phyloP scores from a whole-genome alignment of 2,113 vertebrate genomes.

The Terrapene triunguis region DNA sequence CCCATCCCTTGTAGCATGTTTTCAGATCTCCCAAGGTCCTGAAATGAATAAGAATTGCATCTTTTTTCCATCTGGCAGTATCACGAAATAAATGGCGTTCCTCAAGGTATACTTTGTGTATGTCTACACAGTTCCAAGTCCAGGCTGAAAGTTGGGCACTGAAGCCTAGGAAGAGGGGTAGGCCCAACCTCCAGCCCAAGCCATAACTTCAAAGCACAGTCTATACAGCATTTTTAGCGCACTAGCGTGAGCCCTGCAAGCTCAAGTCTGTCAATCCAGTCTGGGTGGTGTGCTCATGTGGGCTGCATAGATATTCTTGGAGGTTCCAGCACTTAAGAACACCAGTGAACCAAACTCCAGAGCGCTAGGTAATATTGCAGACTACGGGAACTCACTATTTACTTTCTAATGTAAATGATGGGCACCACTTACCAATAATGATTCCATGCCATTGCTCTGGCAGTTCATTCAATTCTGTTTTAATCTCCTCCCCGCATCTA shows the following conservation, averaged over 20 bases:
- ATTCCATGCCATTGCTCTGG: not conserved
- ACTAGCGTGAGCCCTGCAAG: too few relatives aligned
- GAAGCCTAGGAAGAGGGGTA: too few relatives aligned
- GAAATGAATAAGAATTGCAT: conserved; percentile 8
- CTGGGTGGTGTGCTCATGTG: too few relatives aligned
- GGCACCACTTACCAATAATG: not conserved
- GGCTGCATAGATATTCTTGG: not conserved
- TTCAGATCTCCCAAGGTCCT: not conserved
- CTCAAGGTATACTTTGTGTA: not conserved
- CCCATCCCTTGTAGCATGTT: not conserved
- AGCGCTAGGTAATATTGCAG: conserved; percentile 17
- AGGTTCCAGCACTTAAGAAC: not conserved
- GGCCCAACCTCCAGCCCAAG: too few relatives aligned
- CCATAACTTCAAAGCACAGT: too few relatives aligned
- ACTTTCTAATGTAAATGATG: not conserved
- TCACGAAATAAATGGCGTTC: not conserved
- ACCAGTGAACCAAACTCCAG: conserved; percentile 11
- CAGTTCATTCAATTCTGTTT: not conserved
- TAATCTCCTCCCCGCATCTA: not conserved
- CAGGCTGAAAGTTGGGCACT: too few relatives aligned
- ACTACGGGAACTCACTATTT: not conserved
- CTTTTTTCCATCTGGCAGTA: not conserved
- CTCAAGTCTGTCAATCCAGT: too few relatives aligned
- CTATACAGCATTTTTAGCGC: too few relatives aligned
- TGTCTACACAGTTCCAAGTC: too few relatives aligned